Evolutionary conservation across 1,140 invertebrate species (phyloP).

Genomic region (Cardiocondyla obscurior): DNA sequence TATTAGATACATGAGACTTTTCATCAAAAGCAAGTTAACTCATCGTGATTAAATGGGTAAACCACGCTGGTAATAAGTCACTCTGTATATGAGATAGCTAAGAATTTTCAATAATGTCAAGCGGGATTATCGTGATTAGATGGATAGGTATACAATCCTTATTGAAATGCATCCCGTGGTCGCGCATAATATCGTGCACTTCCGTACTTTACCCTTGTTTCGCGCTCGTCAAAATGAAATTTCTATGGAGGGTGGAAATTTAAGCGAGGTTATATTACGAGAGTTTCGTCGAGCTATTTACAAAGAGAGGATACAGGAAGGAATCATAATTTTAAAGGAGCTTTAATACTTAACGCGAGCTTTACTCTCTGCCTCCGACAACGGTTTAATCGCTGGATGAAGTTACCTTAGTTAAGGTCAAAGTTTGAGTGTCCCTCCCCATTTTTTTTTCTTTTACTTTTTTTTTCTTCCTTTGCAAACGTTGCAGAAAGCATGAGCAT

Average conservation of each 20-base stretch:
- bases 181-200: constrained; percentile 27
- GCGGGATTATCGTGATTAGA: constrained; percentile 33
- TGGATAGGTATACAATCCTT: constrained; percentile 35
- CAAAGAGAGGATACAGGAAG: constrained; percentile 42
- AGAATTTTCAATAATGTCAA: constrained; percentile 34
- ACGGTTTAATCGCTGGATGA: constrained; percentile 62
- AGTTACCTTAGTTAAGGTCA: constrained; percentile 50
- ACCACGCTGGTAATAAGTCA: not conserved
- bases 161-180: constrained; percentile 37
- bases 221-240: constrained; percentile 57
- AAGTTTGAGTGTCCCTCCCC: constrained; percentile 12
- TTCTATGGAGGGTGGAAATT: constrained; percentile 50
- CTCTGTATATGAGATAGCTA: not conserved
- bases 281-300: constrained; percentile 48
- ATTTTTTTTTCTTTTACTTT: not conserved
- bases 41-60: not conserved
- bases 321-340: constrained; percentile 54
- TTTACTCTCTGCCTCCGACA: constrained; percentile 34
- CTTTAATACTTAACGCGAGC: constrained; percentile 30
- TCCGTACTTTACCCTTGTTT: constrained; percentile 44
- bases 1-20: not conserved
- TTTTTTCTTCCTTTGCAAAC: constrained; percentile 15
- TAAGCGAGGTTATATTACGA: constrained; percentile 49
- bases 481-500: constrained; percentile 4
- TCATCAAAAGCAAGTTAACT: not conserved